These are phyloP conservation scores for Unio delphinus DNA, from an alignment of 2,888 invertebrate species.

Conservation along the genomic window DNA sequence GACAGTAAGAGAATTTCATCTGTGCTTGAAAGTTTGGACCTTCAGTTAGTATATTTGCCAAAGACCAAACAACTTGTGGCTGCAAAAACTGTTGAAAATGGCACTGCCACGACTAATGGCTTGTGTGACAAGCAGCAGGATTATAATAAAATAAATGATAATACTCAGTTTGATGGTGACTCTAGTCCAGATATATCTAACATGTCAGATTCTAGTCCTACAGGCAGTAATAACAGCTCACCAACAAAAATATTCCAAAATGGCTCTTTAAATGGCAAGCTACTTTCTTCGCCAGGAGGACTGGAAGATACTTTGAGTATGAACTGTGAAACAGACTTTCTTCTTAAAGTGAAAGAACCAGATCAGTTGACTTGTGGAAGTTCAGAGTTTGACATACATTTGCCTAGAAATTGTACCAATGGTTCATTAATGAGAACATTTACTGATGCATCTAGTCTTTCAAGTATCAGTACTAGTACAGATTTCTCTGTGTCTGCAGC, in stretches of 20 bases:
- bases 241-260: constrained; percentile 37
- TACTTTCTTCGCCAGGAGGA: constrained; percentile 18
- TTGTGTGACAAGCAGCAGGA: constrained; percentile 2
- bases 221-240: constrained; percentile 17
- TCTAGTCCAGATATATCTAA: constrained; percentile 9
- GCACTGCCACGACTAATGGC: constrained; percentile 3
- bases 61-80: constrained; percentile 60
- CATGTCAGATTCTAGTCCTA: constrained; percentile 8
- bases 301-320: constrained; percentile 42
- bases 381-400: constrained; percentile 53
- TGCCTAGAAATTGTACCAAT: constrained; percentile 43
- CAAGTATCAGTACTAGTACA: constrained; percentile 65
- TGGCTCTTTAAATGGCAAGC: constrained; percentile 21
- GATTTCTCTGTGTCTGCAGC: constrained; percentile 64
- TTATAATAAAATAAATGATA: constrained; percentile 4
- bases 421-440: constrained; percentile 50
- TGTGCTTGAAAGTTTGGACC: constrained; percentile 64
- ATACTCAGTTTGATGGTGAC: constrained; percentile 12
- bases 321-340: constrained; percentile 40
- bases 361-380: constrained; percentile 53
- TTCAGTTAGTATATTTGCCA: constrained; percentile 62
- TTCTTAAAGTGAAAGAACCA: constrained; percentile 42
- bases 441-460: constrained; percentile 65
- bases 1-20: constrained; percentile 59
- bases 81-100: constrained; percentile 9